Evolutionary conservation across 2,888 invertebrate genomes (phyloP).

Genomic region (Cataglyphis altisquamis): DNA sequence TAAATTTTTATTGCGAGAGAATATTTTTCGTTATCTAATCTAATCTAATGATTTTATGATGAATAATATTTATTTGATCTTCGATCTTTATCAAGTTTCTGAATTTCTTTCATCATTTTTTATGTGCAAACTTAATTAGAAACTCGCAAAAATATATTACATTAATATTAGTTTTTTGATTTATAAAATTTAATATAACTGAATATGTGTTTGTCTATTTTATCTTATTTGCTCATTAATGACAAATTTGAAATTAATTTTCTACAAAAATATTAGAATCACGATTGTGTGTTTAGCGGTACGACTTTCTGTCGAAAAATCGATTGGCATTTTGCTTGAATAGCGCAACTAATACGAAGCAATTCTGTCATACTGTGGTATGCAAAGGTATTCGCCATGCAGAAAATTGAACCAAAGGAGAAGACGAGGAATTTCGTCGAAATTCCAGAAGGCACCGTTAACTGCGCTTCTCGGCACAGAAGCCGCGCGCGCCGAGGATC

Average conservation of each 20-base stretch:
- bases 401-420: slow-evolving; percentile 30
- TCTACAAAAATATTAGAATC: background rate
- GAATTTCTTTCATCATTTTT: background rate
- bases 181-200: slow-evolving; percentile 7
- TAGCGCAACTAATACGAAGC: background rate
- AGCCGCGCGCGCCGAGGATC: slow-evolving; percentile 61
- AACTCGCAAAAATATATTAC: background rate
- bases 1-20: background rate
- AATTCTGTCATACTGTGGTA: background rate
- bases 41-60: background rate
- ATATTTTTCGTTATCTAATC: background rate
- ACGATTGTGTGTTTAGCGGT: slow-evolving; percentile 1
- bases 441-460: slow-evolving; percentile 69
- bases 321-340: background rate
- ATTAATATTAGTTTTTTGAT: background rate
- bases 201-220: background rate
- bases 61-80: slow-evolving; percentile 5
- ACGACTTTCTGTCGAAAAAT: slow-evolving; percentile 24
- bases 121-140: background rate
- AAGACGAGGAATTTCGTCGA: slow-evolving; percentile 60
- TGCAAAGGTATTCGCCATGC: background rate
- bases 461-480: slow-evolving; percentile 36
- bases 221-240: background rate
- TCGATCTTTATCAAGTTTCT: background rate
- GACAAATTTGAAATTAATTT: slow-evolving; percentile 9